Base-by-base conservation (phyloP, 2,888 invertebrate genomes). In the Amiota mariae region DNA sequence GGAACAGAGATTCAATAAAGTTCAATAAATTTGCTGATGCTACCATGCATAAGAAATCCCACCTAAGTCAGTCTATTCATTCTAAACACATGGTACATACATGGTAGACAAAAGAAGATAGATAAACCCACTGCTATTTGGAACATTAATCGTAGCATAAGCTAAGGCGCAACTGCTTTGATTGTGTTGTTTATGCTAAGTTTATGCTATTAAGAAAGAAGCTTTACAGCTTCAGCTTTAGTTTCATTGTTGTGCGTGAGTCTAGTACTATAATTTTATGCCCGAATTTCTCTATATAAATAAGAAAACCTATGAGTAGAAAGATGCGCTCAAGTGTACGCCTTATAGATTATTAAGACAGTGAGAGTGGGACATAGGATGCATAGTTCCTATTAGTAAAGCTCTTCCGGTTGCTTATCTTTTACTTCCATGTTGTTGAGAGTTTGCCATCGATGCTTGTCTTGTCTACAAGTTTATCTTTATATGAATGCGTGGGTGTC, bases 81-180 rank as follows among this genome's bases (percentile, higher is more conserved):
- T 36, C 36, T 6, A 36, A 6, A 36, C 36, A 36, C 24, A 24
- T 24, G 24, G 3, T 24, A 24, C 24, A 24, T 24, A 24, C 24
- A n/a, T n/a, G n/a, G n/a, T 24, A 36, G 36, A 36, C 36, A 36
- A 36, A 36, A 6, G 36, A 1, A 24, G n/a, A 24, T 24, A 24
- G 24, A 24, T 1, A 36, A 36, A 36, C 36, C 36, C 8, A 36
- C 3, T 59, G 59, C 20, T 6, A 8, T 48, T 66, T 12, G 36
- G 36, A 13, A 24, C 67, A 68, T 68, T 68, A 68, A 68, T 68
- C 67, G 67, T 54, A 68, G 67, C 67, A 68, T 68, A 68, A 68
- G 51, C 51, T 68, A 13, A 68, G 67, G 67, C 51, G 54, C 67
- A 10, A 15, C 48, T 46, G 10, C 51, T 68, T 54, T 68, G 67